Evolutionary conservation across 2,888 invertebrate species (phyloP), one percentile per base, ranked within the genome.

Genomic region (Germaria angustata): DNA sequence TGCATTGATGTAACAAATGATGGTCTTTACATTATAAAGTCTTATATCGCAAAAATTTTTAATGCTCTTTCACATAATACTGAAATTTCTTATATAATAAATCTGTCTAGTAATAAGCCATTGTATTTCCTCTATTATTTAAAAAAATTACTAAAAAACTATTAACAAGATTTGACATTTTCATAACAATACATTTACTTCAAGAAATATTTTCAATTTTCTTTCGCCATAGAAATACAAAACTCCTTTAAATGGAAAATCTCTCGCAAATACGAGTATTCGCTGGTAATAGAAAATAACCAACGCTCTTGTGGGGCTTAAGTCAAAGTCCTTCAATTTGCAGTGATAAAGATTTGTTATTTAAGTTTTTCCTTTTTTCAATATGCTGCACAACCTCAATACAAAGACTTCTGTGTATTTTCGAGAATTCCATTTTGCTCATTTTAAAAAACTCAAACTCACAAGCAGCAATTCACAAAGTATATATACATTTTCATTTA

Each of bases 401-500:
- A 65, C 20, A 78, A 57, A 17, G 61, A 78, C 34, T 61, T 69
- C 28, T 51, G 15, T 46, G 15, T 44, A 28, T 53, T 53, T 41
- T 71, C 9, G 34, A 44, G 20, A 51, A 51, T 68, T 71, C 66
- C 41, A 13, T 49, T 80, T 49, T 65, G 75, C 71, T 81, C 36
- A 61, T 72, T 81, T 77, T 46, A 22, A 28, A 41, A 57, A 59
- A 59, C 24, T 55, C 36, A 13, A 28, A 55, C 13, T 15, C 28
- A 44, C 28, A 34, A 51, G 46, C 41, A 46, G 34, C 17, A 75
- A 59, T 36, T 57, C 59, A 44, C 61, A 63, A 59, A 73, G 69
- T 84, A 76, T 79, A 77, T 84, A 77, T 85, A 80, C 55, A n/a
- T 81, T 77, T 85, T 83, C 79, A 83, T 81, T 83, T 83, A 71